Conservation (phyloP, 2,797 vertebrate species). For the Catamblyrhynchus diadema region DNA sequence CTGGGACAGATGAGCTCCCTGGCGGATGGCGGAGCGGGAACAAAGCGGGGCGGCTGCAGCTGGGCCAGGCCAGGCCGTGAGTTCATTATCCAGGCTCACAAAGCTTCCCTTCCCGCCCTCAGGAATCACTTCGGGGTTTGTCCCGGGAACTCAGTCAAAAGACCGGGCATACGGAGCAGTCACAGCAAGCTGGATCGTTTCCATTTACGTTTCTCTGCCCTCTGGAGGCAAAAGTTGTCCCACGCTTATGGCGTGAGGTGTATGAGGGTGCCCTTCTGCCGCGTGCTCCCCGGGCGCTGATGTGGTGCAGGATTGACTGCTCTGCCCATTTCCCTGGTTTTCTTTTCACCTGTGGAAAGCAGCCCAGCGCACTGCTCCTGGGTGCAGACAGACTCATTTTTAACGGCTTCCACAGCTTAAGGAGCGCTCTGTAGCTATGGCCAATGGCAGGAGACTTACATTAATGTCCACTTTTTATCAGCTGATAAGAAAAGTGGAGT, state of each 20-base stretch:
- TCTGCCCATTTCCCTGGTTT: neutral
- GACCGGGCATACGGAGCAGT: neutral
- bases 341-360: neutral
- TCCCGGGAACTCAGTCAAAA: neutral
- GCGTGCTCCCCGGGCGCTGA: accelerated
- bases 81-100: slow-evolving; percentile 61
- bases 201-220: neutral
- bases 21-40: slow-evolving; percentile 52
- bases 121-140: neutral
- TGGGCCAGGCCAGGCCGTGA: no score
- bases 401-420: neutral
- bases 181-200: neutral
- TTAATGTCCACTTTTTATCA: neutral
- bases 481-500: neutral
- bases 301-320: neutral
- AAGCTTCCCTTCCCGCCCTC: neutral
- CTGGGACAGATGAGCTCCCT: slow-evolving; percentile 34
- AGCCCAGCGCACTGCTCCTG: neutral
- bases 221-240: neutral
- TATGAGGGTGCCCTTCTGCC: neutral
- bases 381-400: neutral
- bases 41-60: slow-evolving; percentile 14
- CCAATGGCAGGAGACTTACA: neutral
- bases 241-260: neutral
- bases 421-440: neutral